Percentiles rank a stretch among this genome's conserved stretches.
Evolutionary conservation across 1,140 invertebrate genomes (phyloP).

Genomic region (Drosophila orena): DNA sequence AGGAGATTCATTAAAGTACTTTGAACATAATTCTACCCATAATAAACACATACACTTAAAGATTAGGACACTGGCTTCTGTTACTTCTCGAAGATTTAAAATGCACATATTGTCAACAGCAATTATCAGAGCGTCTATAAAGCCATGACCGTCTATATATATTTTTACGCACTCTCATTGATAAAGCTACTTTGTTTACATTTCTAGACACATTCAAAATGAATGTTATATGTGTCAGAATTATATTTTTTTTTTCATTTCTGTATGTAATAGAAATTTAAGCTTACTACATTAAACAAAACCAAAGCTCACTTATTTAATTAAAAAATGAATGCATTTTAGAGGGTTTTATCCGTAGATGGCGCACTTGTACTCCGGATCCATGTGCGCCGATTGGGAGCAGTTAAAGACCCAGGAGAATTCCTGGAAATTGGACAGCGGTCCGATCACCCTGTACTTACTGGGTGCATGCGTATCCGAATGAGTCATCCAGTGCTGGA

Average conservation of each 20-base stretch:
- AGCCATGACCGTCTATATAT: not conserved
- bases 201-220: not conserved
- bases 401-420: slow-evolving; percentile 88
- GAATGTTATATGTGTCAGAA: not conserved
- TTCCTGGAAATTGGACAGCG: slow-evolving; percentile 94
- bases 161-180: not conserved
- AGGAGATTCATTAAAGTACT: not conserved
- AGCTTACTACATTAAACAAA: not conserved
- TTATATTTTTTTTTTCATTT: not conserved
- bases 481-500: slow-evolving; percentile 80
- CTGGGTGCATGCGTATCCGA: slow-evolving; percentile 93
- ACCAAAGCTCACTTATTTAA: not conserved
- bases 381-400: slow-evolving; percentile 57
- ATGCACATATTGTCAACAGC: not conserved
- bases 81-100: not conserved
- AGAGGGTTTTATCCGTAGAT: slow-evolving; percentile 47
- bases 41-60: not conserved
- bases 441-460: slow-evolving; percentile 93
- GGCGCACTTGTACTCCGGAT: slow-evolving; percentile 71
- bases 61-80: not conserved
- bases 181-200: not conserved
- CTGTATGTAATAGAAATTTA: not conserved
- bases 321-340: not conserved
- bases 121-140: not conserved
- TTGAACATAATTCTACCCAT: not conserved